These are phyloP conservation scores for Liolophura sinensis DNA, from an alignment of 1,140 invertebrate genomes.

Conservation along the genomic window DNA sequence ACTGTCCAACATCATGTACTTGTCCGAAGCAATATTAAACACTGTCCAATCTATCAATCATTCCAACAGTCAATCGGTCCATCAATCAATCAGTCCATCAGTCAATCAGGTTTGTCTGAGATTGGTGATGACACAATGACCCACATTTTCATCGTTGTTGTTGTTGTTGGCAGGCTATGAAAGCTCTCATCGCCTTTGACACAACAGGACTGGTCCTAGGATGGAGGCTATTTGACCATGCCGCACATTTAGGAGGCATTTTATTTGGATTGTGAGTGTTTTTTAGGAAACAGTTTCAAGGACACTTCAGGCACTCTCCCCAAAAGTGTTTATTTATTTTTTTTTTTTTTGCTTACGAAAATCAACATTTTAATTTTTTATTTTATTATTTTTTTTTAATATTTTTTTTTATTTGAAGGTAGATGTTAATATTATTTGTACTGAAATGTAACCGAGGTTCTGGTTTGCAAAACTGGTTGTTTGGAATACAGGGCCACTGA, in stretches of 20 bases:
- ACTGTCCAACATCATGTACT: no score
- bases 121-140: no score
- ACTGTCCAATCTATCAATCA: no score
- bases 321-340: slow-evolving; percentile 10
- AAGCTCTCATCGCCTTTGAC: slow-evolving; percentile 83
- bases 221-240: slow-evolving; percentile 96
- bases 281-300: background rate
- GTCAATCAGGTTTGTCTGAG: no score
- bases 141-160: no score
- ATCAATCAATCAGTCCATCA: no score
- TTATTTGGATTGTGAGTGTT: slow-evolving; percentile 81
- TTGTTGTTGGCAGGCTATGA: slow-evolving; percentile 74
- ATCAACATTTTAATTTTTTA: background rate
- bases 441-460: no score
- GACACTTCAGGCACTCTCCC: background rate
- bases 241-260: slow-evolving; percentile 94
- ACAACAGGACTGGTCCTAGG: slow-evolving; percentile 77
- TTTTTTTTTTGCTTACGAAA: slow-evolving; percentile 8
- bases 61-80: no score
- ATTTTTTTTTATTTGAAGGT: background rate
- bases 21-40: no score
- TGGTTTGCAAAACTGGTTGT: no score
- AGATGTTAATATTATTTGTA: no score
- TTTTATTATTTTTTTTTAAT: background rate
- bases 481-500: no score